These are phyloP conservation scores for Ethmia dodecea DNA, from an alignment of 2,888 invertebrate genomes.

Conservation along the genomic window DNA sequence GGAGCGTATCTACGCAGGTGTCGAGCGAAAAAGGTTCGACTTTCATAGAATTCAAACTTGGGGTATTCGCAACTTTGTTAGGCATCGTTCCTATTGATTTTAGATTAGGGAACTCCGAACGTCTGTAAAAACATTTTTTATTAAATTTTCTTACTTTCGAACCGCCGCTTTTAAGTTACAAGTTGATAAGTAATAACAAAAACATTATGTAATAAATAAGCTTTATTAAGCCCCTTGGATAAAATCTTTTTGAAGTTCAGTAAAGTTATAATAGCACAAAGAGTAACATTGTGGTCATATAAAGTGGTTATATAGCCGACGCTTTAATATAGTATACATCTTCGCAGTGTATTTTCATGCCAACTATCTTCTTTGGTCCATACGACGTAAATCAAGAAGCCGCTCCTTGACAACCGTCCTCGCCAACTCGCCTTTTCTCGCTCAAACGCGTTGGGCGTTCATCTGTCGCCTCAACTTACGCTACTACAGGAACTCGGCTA, in stretches of 20 bases:
- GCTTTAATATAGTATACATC: conserved; percentile 1
- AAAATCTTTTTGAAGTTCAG: background rate
- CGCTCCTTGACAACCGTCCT: conserved; percentile 20
- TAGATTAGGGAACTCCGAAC: conserved; percentile 71
- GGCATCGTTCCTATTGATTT: conserved; percentile 70
- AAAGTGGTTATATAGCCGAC: background rate
- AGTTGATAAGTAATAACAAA: conserved; percentile 1
- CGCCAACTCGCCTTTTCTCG: conserved; percentile 17
- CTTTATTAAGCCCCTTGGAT: background rate
- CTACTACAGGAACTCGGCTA: conserved; percentile 21
- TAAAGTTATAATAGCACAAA: background rate
- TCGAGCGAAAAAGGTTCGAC: conserved; percentile 52
- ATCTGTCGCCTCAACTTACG: conserved; percentile 24
- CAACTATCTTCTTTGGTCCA: conserved; percentile 15
- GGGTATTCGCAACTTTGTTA: conserved; percentile 68
- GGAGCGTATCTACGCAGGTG: conserved; percentile 66
- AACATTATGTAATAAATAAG: background rate
- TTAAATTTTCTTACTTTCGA: conserved; percentile 52
- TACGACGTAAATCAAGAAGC: conserved; percentile 25
- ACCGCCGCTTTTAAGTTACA: conserved; percentile 12
- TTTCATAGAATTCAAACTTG: conserved; percentile 64
- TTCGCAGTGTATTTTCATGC: conserved; percentile 12
- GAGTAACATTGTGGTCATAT: background rate
- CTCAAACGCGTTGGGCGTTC: conserved; percentile 22
- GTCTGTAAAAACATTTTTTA: conserved; percentile 65